Evolutionary conservation across 30 jellyfish, hydroid and myxozoan species (phyloP).

Genomic region (Cassiopea andromeda): DNA sequence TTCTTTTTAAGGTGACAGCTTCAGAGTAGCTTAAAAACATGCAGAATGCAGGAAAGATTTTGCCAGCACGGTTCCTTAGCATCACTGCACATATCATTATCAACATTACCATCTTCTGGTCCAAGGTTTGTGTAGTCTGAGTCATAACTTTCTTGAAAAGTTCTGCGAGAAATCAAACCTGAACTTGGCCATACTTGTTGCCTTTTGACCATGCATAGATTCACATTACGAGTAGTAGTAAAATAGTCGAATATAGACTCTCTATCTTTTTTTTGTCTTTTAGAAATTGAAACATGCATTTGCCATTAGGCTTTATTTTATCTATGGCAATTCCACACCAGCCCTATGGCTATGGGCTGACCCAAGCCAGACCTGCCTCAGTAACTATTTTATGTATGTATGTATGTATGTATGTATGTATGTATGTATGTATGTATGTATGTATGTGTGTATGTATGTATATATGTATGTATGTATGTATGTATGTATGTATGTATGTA

Average conservation of each 20-base stretch:
- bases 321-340: no score
- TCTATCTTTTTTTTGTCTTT: background rate
- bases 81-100: slow-evolving; percentile 78
- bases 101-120: slow-evolving; percentile 80
- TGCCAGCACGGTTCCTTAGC: slow-evolving; percentile 91
- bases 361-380: no score
- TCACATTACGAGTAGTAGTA: background rate
- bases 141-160: background rate
- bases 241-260: background rate
- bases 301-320: no score
- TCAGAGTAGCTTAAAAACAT: background rate
- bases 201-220: background rate
- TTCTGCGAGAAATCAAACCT: background rate
- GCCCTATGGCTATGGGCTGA: no score
- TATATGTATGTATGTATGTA: no score
- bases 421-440: no score
- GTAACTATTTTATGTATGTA: no score
- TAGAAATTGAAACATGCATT: background rate
- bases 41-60: slow-evolving; percentile 76
- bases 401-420: no score
- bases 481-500: no score
- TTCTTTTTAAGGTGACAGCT: background rate
- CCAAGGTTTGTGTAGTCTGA: slow-evolving; percentile 55
- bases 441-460: no score
- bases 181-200: background rate